Base-by-base conservation (phyloP, 2,888 invertebrate species). In the Agriopis marginaria region DNA sequence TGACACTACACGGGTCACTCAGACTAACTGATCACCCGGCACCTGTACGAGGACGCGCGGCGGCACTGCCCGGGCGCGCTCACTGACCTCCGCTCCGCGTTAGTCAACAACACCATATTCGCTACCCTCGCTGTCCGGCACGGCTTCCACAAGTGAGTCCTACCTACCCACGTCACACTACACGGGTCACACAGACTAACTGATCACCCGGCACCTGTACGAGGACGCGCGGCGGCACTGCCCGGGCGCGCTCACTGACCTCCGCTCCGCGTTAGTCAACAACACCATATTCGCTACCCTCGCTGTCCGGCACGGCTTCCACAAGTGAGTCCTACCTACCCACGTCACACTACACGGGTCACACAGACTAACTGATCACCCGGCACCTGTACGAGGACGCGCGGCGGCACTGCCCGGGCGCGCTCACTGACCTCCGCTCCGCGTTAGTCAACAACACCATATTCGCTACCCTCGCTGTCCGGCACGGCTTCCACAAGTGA, bases 71-170 rank as follows among this genome's bases (percentile, higher is more conserved):
- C n/a, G n/a, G n/a, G n/a, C n/a, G n/a, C n/a, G n/a, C n/a, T n/a
- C n/a, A n/a, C n/a, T n/a, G n/a, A 99, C 94, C 94, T 99, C 32
- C 96, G 99, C 50, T 99, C 99, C 0, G 99, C 99, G 0, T 95
- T 99, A n/a, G 99, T 99, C 66, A 99, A 99, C 87, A 99, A 99
- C 88, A 99, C 99, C 5, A 99, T 99, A 77, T 99, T 99, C 90
- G 99, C 99, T 0, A 99, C 99, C 0, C 91, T 99, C 44, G 99
- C 99, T 0, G 99, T 99, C 0, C 96, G 99, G 55, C 98, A 98
- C 89, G 97, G 98, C 47, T 99, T 99, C 88, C 99, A 99, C 87
- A 99, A 98, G 94, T 94, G 49, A 83, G 88, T 81, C n/a, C 12
- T 47, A 49, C 2, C 45, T 45, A 45, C 10, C 11, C 4, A 45